Percentiles rank a stretch among this genome's conserved stretches.
Evolutionary conservation across 2,888 invertebrate species (phyloP).

Genomic region (Nymphalis polychloros): DNA sequence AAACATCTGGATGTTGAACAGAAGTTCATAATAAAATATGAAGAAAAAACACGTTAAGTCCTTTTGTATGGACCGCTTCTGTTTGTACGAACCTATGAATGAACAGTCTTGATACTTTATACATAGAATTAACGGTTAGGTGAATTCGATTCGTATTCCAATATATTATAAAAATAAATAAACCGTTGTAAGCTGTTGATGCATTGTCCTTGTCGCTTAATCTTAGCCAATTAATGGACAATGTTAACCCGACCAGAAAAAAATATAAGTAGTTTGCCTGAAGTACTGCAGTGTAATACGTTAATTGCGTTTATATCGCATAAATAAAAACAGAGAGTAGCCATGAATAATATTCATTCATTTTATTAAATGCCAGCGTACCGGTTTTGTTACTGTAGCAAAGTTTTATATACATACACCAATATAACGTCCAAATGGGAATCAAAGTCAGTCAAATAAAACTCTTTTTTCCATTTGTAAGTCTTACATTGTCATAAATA

Average conservation of each 20-base stretch:
- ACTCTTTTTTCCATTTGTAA: background rate
- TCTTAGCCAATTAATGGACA: constrained; percentile 57
- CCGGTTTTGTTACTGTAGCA: constrained; percentile 40
- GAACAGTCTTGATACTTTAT: constrained; percentile 64
- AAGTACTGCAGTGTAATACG: constrained; percentile 48
- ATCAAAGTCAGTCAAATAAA: constrained; percentile 1
- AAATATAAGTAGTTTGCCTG: constrained; percentile 44
- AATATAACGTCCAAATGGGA: background rate
- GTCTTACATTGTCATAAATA: background rate
- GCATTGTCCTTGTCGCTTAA: constrained; percentile 56
- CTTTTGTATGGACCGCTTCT: constrained; percentile 78
- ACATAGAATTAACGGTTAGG: constrained; percentile 6
- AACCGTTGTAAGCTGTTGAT: constrained; percentile 42
- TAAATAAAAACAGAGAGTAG: constrained; percentile 48
- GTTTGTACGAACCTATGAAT: constrained; percentile 53
- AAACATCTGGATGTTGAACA: constrained; percentile 80
- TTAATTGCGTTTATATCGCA: constrained; percentile 57
- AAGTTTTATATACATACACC: background rate
- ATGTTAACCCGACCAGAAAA: constrained; percentile 46
- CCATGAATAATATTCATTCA: constrained; percentile 49
- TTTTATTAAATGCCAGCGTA: constrained; percentile 54
- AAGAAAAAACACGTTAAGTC: constrained; percentile 81
- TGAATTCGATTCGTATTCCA: constrained; percentile 22
- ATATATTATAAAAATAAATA: constrained; percentile 38
- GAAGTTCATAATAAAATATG: constrained; percentile 82